These are phyloP conservation scores for Pterocles orientalis DNA, from an alignment of 2,113 vertebrate genomes.

Conservation along the genomic window DNA sequence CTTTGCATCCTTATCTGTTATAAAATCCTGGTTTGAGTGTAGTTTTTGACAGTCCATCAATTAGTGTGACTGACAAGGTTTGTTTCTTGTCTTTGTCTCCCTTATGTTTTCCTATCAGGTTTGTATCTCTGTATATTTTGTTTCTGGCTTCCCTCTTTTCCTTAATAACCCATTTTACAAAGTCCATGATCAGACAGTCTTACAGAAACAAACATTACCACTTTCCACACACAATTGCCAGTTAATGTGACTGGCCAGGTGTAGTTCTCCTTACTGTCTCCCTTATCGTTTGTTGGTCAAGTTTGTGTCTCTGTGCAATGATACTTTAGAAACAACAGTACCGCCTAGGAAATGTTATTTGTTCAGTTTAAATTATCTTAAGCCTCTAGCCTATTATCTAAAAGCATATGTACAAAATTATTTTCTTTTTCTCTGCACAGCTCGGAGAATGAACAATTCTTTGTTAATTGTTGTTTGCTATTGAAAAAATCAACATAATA, in stretches of 20 bases:
- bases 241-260: neutral
- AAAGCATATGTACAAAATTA: neutral
- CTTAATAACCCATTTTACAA: neutral
- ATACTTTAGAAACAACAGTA: neutral
- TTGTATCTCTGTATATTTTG: neutral
- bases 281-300: neutral
- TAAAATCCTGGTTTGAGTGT: neutral
- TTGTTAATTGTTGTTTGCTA: neutral
- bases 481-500: neutral
- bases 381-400: neutral
- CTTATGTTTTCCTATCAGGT: neutral
- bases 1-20: neutral
- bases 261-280: neutral
- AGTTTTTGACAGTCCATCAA: neutral
- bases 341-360: neutral
- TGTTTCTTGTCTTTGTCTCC: neutral
- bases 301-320: neutral
- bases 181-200: neutral
- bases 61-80: neutral
- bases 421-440: neutral
- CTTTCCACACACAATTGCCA: neutral
- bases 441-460: neutral
- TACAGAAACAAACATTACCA: neutral
- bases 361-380: neutral
- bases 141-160: neutral